A percentile compares a stretch with the other conserved stretches of the same genome.
Conservation (phyloP, 1,140 invertebrate species). For the Lordiphosa collinella region DNA sequence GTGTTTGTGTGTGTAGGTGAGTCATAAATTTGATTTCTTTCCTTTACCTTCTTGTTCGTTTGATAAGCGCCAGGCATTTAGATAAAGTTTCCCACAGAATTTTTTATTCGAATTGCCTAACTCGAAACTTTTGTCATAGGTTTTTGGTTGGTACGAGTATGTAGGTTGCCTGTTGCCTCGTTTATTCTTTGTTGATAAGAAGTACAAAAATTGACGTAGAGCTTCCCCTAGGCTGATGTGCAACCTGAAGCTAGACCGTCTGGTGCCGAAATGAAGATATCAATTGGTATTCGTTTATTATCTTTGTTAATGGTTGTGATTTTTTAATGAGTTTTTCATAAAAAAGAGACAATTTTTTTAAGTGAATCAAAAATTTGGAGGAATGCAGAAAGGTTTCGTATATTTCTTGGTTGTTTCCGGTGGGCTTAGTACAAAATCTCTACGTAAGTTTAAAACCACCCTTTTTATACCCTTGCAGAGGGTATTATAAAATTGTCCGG, state of each 20-base stretch:
- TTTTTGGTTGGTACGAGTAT: constrained; percentile 3
- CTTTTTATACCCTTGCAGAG: too few relatives aligned
- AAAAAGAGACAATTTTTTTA: not conserved
- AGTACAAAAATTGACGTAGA: not conserved
- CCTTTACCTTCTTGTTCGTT: constrained; percentile 19
- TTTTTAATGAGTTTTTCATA: not conserved
- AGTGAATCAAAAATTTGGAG: not conserved
- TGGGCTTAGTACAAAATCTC: too few relatives aligned
- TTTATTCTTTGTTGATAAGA: constrained; percentile 13
- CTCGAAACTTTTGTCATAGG: constrained; percentile 21
- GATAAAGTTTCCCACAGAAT: constrained; percentile 44
- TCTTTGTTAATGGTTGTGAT: too few relatives aligned
- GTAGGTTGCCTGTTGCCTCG: constrained; percentile 17
- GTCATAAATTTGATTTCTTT: constrained; percentile 57
- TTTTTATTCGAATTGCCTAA: constrained; percentile 24
- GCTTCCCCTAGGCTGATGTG: not conserved
- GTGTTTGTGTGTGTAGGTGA: constrained; percentile 50
- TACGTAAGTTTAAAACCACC: too few relatives aligned
- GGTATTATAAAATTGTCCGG: too few relatives aligned
- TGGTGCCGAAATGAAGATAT: not conserved
- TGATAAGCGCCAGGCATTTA: constrained; percentile 71
- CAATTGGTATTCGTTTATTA: too few relatives aligned
- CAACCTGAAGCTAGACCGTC: not conserved
- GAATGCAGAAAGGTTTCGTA: not conserved
- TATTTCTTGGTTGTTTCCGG: not conserved